Conservation (phyloP, 2,888 invertebrate genomes). For the Biston betularia region DNA sequence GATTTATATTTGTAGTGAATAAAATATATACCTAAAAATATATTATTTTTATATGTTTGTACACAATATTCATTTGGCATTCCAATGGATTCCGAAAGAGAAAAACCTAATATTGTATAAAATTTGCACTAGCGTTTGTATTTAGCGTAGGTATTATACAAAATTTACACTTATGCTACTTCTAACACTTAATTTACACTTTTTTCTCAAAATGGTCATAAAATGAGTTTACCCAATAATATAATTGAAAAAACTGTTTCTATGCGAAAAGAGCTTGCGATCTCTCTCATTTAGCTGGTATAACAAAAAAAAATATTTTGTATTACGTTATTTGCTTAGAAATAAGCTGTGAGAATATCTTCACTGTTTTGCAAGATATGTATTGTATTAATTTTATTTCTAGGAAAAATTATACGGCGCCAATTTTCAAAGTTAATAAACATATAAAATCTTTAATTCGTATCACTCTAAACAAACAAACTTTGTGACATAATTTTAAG, state of each 20-base stretch:
- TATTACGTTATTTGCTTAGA: not conserved
- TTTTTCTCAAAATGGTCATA: not conserved
- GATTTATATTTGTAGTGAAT: not conserved
- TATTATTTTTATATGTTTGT: not conserved
- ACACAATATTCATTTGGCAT: not conserved
- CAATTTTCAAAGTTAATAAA: not conserved
- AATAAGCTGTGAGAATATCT: not conserved
- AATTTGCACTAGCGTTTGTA: conserved; percentile 15
- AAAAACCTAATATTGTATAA: conserved; percentile 5
- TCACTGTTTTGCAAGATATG: conserved; percentile 18
- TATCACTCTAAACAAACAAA: too few species aligned
- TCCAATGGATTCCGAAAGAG: not conserved
- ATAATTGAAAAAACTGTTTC: not conserved
- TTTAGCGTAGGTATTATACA: conserved; percentile 7
- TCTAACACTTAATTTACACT: not conserved
- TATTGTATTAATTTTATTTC: conserved; percentile 3
- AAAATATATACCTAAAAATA: not conserved
- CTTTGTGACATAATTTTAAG: not conserved
- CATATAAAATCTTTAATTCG: not conserved
- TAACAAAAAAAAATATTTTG: not conserved
- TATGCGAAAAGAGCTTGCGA: not conserved
- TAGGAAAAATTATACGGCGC: not conserved
- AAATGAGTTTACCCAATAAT: not conserved
- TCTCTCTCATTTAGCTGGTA: not conserved
- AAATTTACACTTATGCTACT: conserved; percentile 1